Conservation (phyloP, 2,797 vertebrate species). For the Uromys caudimaculatus region DNA sequence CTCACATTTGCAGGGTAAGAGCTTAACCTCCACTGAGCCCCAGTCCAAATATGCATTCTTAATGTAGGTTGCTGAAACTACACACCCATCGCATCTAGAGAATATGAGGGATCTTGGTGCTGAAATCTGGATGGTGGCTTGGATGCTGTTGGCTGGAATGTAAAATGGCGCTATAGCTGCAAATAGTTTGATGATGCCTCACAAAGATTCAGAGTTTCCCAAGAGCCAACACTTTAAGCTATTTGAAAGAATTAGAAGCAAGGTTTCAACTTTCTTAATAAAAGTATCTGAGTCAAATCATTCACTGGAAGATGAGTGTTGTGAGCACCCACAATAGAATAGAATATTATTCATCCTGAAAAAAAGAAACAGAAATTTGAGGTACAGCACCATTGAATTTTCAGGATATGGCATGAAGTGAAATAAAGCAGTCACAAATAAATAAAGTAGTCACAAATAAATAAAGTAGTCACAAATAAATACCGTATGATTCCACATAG, state of each 20-base stretch:
- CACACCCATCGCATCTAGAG: not conserved
- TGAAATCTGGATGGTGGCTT: not conserved
- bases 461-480: not conserved
- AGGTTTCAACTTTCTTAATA: not conserved
- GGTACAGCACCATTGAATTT: not conserved
- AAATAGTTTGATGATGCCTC: not conserved
- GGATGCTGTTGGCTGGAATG: not conserved
- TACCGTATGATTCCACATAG: not conserved
- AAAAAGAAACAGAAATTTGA: not conserved
- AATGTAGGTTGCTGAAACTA: not conserved
- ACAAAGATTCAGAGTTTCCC: not conserved
- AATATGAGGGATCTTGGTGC: not conserved
- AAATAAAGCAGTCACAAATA: not conserved
- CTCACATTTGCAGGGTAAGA: not conserved
- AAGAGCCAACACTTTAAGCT: not conserved
- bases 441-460: too few relatives aligned
- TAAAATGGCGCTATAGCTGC: not conserved
- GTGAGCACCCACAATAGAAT: fast-evolving
- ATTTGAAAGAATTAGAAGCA: not conserved
- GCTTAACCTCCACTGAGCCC: not conserved
- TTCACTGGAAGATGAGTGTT: not conserved
- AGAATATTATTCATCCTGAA: not conserved
- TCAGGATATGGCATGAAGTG: not conserved
- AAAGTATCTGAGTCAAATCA: not conserved
- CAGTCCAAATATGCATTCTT: not conserved